Conservation (phyloP, 2,113 vertebrate genomes). For the Colossoma macropomum region DNA sequence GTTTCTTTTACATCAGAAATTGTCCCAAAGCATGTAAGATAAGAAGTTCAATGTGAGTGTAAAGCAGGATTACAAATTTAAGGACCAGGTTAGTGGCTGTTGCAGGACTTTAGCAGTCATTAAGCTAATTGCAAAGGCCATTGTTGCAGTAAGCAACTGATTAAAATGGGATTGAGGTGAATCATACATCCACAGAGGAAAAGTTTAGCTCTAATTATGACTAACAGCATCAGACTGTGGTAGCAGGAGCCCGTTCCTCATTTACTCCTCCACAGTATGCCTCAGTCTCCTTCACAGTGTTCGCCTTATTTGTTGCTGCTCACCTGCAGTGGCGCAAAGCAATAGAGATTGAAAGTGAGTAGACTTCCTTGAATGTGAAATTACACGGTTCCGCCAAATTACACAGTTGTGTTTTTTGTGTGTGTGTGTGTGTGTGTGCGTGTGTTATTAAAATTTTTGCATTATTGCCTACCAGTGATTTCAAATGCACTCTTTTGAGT, state of each 20-base stretch:
- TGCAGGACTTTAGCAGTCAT: no score
- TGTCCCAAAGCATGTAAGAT: no score
- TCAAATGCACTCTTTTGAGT: neutral
- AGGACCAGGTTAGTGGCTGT: no score
- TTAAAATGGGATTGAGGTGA: neutral
- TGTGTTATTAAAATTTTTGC: constrained; percentile 1
- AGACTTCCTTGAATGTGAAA: constrained; percentile 4
- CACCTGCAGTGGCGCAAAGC: constrained; percentile 19
- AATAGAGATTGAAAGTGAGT: neutral
- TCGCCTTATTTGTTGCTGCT: constrained; percentile 6
- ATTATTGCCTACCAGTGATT: neutral
- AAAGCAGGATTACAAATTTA: no score
- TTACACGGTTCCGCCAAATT: neutral
- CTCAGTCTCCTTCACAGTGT: neutral
- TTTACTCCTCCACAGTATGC: neutral
- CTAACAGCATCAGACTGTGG: neutral
- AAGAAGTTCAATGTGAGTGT: no score
- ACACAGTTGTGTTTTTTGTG: neutral
- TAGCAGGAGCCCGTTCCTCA: neutral
- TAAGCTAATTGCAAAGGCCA: no score
- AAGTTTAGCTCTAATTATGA: constrained; percentile 1
- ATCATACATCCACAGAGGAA: neutral
- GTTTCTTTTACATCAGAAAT: no score
- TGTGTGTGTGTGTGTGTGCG: no score
- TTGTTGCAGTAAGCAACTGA: neutral